These are phyloP conservation scores for Thecophora atra DNA, from an alignment of 2,888 invertebrate species.

Conservation along the genomic window DNA sequence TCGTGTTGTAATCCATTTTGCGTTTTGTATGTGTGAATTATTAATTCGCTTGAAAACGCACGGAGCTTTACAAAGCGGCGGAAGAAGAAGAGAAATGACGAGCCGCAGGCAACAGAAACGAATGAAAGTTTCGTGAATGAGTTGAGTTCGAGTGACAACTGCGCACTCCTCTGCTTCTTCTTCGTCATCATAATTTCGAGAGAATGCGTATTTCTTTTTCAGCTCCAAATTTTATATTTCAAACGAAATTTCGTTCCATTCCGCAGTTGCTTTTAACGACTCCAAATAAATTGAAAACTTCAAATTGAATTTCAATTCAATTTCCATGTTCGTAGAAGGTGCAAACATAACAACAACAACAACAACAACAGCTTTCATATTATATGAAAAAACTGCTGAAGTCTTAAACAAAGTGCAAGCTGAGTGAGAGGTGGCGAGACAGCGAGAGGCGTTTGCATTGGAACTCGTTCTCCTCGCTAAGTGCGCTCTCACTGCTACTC, in stretches of 20 bases:
- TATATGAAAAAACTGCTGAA: too few species aligned
- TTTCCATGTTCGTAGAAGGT: constrained; percentile 46
- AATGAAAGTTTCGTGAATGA: background rate
- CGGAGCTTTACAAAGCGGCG: background rate
- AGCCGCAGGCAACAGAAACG: background rate
- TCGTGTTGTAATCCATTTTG: too few species aligned
- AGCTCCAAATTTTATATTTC: constrained; percentile 4
- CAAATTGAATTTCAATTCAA: constrained; percentile 66
- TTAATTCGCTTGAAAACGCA: constrained; percentile 11
- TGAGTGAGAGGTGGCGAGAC: too few species aligned
- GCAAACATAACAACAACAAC: background rate
- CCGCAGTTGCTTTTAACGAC: constrained; percentile 10
- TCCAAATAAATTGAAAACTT: constrained; percentile 60
- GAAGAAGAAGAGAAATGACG: too few species aligned
- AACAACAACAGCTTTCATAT: too few species aligned
- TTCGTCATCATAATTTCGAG: too few species aligned
- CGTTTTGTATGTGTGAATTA: background rate
- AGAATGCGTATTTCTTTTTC: constrained; percentile 3
- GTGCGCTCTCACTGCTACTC: background rate
- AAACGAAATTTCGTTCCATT: constrained; percentile 6
- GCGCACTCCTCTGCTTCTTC: too few species aligned
- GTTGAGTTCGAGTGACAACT: background rate
- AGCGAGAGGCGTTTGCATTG: too few species aligned
- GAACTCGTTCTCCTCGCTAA: background rate
- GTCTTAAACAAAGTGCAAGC: too few species aligned